phyloP scores from a whole-genome alignment of 1,140 invertebrate species.

The Lepidotrigona ventralis region DNA sequence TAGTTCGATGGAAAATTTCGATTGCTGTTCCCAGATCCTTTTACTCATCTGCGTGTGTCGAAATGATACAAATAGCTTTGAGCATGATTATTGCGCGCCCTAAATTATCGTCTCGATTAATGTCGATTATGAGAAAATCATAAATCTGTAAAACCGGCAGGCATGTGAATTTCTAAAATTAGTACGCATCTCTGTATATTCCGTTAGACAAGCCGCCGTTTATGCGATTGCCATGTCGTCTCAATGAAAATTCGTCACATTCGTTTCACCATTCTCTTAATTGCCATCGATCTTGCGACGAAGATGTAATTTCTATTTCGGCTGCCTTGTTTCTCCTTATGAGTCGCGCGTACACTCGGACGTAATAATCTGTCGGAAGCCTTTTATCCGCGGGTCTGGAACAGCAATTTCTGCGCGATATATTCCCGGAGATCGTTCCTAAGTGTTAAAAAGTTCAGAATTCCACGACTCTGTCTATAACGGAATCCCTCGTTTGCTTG shows the following conservation, averaged over 20 bases:
- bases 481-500: conserved; percentile 10
- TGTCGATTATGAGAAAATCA: too few species aligned
- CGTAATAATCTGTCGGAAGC: neutral
- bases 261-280: neutral
- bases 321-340: neutral
- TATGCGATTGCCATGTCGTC: neutral
- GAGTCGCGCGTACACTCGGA: neutral
- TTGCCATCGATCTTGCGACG: neutral
- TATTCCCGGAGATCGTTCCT: neutral
- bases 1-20: too few species aligned
- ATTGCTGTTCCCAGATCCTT: neutral
- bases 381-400: neutral
- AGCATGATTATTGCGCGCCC: neutral
- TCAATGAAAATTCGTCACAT: neutral
- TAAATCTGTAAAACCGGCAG: conserved; percentile 33
- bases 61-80: neutral
- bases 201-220: neutral
- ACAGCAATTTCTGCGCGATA: conserved; percentile 15
- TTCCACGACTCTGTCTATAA: conserved; percentile 5
- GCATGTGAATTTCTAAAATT: conserved; percentile 52
- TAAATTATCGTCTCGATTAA: neutral
- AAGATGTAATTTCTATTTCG: neutral
- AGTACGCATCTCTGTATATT: conserved; percentile 28
- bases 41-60: conserved; percentile 4
- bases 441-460: conserved; percentile 12